Base-by-base conservation (phyloP, 2,888 invertebrate species). In the Melanophora roralis region DNA sequence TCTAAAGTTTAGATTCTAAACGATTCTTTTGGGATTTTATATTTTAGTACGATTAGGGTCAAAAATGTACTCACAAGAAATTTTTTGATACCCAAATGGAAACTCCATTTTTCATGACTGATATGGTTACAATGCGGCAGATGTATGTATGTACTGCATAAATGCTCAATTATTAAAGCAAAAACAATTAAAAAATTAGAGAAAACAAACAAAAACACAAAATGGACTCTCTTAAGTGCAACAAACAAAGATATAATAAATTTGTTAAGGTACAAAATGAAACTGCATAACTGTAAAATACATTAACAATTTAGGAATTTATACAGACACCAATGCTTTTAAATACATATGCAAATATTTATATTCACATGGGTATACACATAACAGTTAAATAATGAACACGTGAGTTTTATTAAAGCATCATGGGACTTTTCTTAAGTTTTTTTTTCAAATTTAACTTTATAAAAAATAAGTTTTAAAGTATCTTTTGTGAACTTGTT, bases 361-460 rank as follows among this genome's bases (percentile, higher is more conserved):
- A 12, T 27, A 3, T 3, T 5, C 27, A 27, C 4, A 27, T 27
- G 27, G 27, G 3, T 27, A 19, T 23, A 11, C 21, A 40, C 19
- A 59, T 53, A 34, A 57, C 32, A 45, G 21, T 71, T 79, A 62
- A 75, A 79, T 47, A 59, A 53, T 19, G 72, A 75, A 67, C 79
- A 79, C 79, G 79, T 79, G 79, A 79, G 40, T 75, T 57, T 75
- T 38, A 36, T 53, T 75, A 55, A 65, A 65, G 67, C 43, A 57
- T 14, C 27, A 36, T 64, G 36, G n/a, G n/a, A n/a, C n/a, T n/a
- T 27, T 27, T 27, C 6, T 27, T 27, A 27, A 5, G 27, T 27
- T 5, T 6, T 27, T 27, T 5, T 27, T 27, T 27, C 27, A 27
- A 5, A 5, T 5, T 27, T 27, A 5, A 5, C 27, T 27, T 27